Evolutionary conservation across 2,113 vertebrate genomes (phyloP).

Genomic region (Eolophus roseicapilla): DNA sequence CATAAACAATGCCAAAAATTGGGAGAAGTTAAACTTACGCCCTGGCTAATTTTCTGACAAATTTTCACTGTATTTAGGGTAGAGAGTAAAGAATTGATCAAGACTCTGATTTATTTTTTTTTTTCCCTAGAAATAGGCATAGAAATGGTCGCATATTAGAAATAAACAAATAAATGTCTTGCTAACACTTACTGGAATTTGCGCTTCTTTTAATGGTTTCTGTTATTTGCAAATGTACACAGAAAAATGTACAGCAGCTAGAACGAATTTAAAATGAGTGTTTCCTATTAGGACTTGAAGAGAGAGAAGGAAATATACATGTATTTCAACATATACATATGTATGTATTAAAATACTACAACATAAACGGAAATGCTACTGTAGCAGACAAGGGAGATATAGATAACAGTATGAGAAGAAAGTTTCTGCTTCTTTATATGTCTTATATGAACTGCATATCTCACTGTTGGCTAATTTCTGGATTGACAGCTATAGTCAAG

Average conservation of each 20-base stretch:
- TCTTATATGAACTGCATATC: neutral
- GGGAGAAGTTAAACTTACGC: neutral
- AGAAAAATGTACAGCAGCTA: neutral
- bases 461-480: neutral
- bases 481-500: neutral
- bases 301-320: neutral
- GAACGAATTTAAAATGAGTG: neutral
- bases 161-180: neutral
- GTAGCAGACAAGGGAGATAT: neutral
- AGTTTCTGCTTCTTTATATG: neutral
- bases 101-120: neutral
- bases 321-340: neutral
- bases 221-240: neutral
- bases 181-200: neutral
- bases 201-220: neutral
- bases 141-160: neutral
- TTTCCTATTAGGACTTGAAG: neutral
- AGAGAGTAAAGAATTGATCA: neutral
- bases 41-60: neutral
- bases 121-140: neutral
- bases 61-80: neutral
- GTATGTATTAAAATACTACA: neutral
- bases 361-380: neutral
- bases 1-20: neutral
- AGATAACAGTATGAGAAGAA: neutral